phyloP scores from a whole-genome alignment of 2,797 vertebrate genomes.

The Erethizon dorsatum region DNA sequence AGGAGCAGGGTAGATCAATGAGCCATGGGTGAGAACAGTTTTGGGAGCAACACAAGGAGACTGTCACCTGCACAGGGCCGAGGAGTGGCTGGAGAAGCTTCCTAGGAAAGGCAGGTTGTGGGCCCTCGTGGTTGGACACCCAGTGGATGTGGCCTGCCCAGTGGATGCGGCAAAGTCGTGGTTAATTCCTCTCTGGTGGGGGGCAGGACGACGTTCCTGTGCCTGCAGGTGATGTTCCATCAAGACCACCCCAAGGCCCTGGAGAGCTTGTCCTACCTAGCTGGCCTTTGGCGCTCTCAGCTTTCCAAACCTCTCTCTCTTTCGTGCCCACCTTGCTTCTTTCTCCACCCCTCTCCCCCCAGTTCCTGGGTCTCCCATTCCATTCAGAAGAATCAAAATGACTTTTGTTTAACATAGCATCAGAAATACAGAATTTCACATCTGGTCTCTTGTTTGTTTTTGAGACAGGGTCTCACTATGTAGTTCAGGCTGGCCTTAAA shows the following conservation, averaged over 20 bases:
- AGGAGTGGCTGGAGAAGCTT: no score
- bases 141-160: no score
- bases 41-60: not conserved
- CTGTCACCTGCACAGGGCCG: not conserved
- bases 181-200: not conserved
- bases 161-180: no score
- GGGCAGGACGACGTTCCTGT: not conserved
- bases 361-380: not conserved
- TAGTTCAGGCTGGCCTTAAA: not conserved
- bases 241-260: not conserved
- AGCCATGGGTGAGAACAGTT: not conserved
- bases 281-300: no score
- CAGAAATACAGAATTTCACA: not conserved
- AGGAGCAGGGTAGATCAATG: not conserved
- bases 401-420: not conserved
- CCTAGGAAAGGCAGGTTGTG: not conserved
- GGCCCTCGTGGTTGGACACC: fast-evolving
- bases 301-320: not conserved
- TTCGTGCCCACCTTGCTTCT: not conserved
- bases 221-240: no score
- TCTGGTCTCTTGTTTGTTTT: not conserved
- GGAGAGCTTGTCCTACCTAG: no score
- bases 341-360: not conserved
- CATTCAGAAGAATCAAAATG: not conserved
- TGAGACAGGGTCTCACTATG: not conserved